These are phyloP conservation scores for Diaperis boleti DNA, from an alignment of 2,888 invertebrate species.

Conservation along the genomic window DNA sequence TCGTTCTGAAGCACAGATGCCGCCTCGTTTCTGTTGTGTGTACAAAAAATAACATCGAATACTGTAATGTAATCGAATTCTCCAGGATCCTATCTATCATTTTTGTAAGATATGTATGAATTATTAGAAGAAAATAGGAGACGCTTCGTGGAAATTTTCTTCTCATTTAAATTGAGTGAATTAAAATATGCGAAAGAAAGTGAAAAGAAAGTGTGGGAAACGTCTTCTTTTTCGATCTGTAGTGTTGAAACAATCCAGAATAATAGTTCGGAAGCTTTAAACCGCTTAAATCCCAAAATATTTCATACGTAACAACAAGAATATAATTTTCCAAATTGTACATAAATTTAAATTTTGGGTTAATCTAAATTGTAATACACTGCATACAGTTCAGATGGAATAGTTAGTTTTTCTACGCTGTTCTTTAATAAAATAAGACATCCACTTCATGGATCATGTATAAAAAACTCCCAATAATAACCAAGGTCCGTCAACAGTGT, in stretches of 20 bases:
- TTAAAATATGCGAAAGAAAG: background rate
- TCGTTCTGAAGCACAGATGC: slow-evolving; percentile 51
- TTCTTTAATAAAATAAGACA: slow-evolving; percentile 49
- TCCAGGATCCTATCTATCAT: slow-evolving; percentile 16
- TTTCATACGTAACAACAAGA: slow-evolving; percentile 36
- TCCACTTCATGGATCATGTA: slow-evolving; percentile 41
- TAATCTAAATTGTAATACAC: slow-evolving; percentile 55
- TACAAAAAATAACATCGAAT: slow-evolving; percentile 28
- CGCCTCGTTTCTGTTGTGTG: slow-evolving; percentile 35
- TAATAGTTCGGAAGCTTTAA: slow-evolving; percentile 33
- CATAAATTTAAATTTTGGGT: slow-evolving; percentile 42
- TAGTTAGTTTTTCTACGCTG: slow-evolving; percentile 57
- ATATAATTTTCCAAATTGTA: slow-evolving; percentile 36
- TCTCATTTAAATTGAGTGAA: background rate
- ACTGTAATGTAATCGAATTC: slow-evolving; percentile 34
- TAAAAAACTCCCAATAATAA: slow-evolving; percentile 38
- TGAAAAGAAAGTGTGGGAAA: background rate
- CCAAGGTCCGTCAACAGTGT: slow-evolving; percentile 43
- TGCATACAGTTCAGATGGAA: slow-evolving; percentile 59
- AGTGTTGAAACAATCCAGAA: slow-evolving; percentile 24
- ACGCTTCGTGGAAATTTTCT: slow-evolving; percentile 1
- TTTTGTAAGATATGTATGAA: slow-evolving; percentile 32
- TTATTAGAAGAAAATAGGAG: slow-evolving; percentile 17
- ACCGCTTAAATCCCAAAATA: slow-evolving; percentile 32
- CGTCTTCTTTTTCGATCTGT: slow-evolving; percentile 1